Base-by-base conservation (phyloP, 2,113 vertebrate genomes). In the Corydoras maculifer region DNA sequence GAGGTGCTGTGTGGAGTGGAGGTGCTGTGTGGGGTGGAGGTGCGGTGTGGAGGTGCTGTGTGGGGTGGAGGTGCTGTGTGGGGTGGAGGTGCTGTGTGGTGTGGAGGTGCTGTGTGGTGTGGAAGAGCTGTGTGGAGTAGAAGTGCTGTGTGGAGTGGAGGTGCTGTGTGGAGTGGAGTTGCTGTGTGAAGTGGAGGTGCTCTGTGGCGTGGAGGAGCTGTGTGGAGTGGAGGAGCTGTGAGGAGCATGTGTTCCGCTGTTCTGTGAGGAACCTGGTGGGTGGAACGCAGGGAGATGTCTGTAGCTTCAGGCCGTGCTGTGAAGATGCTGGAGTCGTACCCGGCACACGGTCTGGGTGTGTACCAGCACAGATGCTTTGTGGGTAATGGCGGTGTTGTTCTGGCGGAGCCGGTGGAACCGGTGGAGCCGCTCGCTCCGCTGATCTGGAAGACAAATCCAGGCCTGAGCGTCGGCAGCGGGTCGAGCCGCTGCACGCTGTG, bases 371-470 rank as follows among this genome's bases (percentile, higher is more conserved):
- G 43, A 50, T 78, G 76, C 69, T 75, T 83, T 72, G 31, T 78
- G 77, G 79, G 79, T 59, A 49, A 15, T 25, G 62, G 74, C 76
- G 62, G 35, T 43, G 35, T 43, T 43, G 7, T 43, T 43, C 35
- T 78, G 43, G 84, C 81, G 76, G 78, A 68, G 75, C 83, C 79
- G 84, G 89, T 80, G 81, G 85, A 87, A 83, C 75, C 82, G 85
- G 86, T 84, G 35, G 35, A 43, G 35, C 86, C 83, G 77, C 77
- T 83, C 75, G 15, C 80, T 85, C 76, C 69, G 71, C 79, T 80
- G 73, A 76, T 31, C 72, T 71, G 61, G 29, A 75, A 76, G 81
- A 84, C 87, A 78, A 84, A 86, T 84, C 87, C 82, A 62, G 85
- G 75, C 87, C 80, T 78, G 87, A 78, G 57, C 51, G 3, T 6